A percentile compares a stretch with the other conserved stretches of the same genome.
Conservation (phyloP, 1,140 invertebrate species). For the Tigriopus japonicus region DNA sequence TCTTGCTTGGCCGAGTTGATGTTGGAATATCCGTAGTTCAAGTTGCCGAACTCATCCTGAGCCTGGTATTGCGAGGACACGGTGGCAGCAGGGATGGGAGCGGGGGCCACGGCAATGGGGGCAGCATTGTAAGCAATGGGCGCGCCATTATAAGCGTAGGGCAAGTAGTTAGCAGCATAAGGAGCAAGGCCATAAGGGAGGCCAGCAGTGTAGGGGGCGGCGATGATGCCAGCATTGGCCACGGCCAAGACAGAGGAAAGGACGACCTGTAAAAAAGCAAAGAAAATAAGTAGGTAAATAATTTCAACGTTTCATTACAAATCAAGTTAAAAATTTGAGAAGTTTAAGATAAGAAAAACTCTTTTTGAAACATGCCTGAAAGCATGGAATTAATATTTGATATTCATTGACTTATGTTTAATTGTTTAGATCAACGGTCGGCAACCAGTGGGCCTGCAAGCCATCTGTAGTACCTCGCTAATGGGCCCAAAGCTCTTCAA, state of each 20-base stretch:
- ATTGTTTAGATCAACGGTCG: too few species aligned
- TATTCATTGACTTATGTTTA: too few species aligned
- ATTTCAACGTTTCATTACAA: too few species aligned
- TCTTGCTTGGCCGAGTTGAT: conserved; percentile 18
- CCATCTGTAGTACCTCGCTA: too few species aligned
- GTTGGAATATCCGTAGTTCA: conserved; percentile 14
- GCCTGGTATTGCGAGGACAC: conserved; percentile 17
- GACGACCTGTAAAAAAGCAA: background rate
- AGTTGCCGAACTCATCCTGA: conserved; percentile 18
- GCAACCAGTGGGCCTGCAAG: too few species aligned
- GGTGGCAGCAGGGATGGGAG: background rate
- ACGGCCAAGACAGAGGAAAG: background rate
- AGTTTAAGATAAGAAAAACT: too few species aligned
- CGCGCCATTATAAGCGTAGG: background rate
- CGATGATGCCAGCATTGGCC: background rate
- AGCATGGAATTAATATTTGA: too few species aligned
- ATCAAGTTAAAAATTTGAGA: too few species aligned
- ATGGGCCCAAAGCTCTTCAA: too few species aligned
- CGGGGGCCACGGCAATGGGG: background rate
- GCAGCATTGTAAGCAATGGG: background rate
- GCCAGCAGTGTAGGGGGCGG: background rate
- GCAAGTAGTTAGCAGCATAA: background rate
- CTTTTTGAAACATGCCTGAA: too few species aligned
- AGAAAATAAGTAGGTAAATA: too few species aligned
- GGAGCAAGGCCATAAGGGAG: background rate